A percentile compares a stretch with the other conserved stretches of the same genome.
phyloP scores from a whole-genome alignment of 2,797 vertebrate genomes.

The Sebastolobus alascanus region DNA sequence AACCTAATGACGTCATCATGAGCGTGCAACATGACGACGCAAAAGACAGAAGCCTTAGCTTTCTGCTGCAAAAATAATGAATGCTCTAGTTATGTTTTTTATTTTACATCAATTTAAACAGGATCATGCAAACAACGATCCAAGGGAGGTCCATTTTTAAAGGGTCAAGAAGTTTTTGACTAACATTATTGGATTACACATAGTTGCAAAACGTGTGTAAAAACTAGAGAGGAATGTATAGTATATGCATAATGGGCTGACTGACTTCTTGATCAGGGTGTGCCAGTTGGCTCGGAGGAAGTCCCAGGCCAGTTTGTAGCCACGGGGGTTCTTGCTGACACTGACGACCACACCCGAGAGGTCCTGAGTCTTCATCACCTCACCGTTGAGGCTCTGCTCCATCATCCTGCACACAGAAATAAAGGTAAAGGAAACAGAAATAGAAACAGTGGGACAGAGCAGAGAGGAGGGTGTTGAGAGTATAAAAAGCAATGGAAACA shows the following conservation, averaged over 20 bases:
- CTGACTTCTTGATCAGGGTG: slow-evolving; percentile 89
- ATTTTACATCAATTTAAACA: too few species aligned
- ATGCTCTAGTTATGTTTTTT: too few species aligned
- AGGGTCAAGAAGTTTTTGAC: not conserved
- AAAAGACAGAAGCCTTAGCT: not conserved
- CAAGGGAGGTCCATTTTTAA: not conserved
- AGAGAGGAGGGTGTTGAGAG: not conserved
- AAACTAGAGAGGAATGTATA: not conserved
- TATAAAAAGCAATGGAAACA: not conserved
- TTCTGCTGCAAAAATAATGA: too few species aligned
- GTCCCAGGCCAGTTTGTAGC: slow-evolving; percentile 89
- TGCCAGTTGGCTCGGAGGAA: slow-evolving; percentile 91
- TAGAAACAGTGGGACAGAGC: not conserved
- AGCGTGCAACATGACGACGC: fast-evolving
- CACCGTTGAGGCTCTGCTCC: slow-evolving; percentile 89
- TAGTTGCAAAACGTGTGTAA: not conserved
- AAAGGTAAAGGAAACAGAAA: not conserved
- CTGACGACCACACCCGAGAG: slow-evolving; percentile 84
- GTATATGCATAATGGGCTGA: not conserved
- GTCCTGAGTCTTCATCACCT: slow-evolving; percentile 92
- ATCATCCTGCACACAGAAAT: slow-evolving; percentile 86
- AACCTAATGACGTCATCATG: too few species aligned
- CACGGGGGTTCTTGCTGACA: slow-evolving; percentile 88
- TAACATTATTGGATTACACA: not conserved
- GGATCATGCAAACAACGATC: too few species aligned